Evolutionary conservation across 2,113 vertebrate species (phyloP).

Genomic region (Pavo muticus): DNA sequence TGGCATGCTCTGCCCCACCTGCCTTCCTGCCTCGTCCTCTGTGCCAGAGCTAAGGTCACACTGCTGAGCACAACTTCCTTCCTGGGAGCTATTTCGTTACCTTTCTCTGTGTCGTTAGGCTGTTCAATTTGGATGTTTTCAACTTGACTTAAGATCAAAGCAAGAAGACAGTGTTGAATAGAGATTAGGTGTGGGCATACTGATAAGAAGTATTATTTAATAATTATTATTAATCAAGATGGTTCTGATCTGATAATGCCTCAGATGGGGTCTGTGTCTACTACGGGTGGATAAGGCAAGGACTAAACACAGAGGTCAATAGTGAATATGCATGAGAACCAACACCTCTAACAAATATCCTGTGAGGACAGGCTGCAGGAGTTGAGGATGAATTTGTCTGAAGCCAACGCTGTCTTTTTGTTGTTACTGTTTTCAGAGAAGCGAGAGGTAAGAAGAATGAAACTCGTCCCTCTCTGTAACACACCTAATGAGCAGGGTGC

Average conservation of each 20-base stretch:
- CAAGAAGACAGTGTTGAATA: not conserved
- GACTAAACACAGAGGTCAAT: not conserved
- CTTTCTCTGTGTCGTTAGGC: not conserved
- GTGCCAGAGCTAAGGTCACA: too few species aligned
- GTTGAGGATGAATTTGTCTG: not conserved
- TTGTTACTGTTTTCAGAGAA: not conserved
- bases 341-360: rapidly evolving
- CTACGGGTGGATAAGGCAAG: not conserved
- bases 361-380: not conserved
- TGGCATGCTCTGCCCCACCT: not conserved
- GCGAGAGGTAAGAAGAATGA: not conserved
- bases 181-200: not conserved
- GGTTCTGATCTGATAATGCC: not conserved
- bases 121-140: not conserved
- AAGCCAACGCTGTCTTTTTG: not conserved
- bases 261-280: not conserved
- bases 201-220: not conserved
- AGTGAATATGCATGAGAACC: not conserved
- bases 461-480: not conserved
- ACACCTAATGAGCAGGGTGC: not conserved
- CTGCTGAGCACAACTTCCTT: not conserved
- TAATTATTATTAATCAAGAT: not conserved
- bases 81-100: not conserved
- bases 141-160: not conserved
- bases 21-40: too few species aligned